These are phyloP conservation scores for Pseudeuparius sepicola DNA, from an alignment of 2,888 invertebrate species.

Conservation along the genomic window DNA sequence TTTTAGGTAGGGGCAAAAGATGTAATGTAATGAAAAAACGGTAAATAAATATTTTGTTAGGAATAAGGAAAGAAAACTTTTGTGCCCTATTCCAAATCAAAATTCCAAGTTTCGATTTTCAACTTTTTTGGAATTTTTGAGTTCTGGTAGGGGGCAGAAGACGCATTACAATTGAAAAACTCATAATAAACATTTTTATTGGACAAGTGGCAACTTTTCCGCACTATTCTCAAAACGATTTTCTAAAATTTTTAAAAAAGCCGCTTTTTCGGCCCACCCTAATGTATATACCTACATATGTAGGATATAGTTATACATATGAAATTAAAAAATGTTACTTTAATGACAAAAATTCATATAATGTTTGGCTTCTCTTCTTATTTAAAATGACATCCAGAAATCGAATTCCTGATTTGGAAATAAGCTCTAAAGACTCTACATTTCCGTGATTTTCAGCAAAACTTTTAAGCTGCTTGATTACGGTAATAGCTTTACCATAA, in stretches of 20 bases:
- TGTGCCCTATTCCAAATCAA: no score
- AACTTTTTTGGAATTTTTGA: no score
- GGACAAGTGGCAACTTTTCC: conserved; percentile 1
- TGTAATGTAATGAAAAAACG: not conserved
- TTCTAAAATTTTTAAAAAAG: conserved; percentile 1
- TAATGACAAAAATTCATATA: no score
- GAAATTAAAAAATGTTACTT: no score
- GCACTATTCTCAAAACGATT: conserved; percentile 1
- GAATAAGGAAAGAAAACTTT: not conserved
- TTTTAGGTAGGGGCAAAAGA: not conserved
- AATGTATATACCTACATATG: conserved; percentile 1
- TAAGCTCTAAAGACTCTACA: no score
- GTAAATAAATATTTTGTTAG: not conserved
- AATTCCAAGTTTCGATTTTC: not conserved
- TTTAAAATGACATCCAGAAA: no score
- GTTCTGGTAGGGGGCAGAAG: not conserved
- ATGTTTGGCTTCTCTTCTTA: no score
- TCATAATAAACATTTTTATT: not conserved
- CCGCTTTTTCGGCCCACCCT: conserved; percentile 1
- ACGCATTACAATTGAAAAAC: not conserved
- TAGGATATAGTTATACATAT: no score
- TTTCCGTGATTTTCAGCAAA: no score
- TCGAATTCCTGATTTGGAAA: no score
- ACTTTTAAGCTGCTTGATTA: no score
- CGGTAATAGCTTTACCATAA: no score